These are phyloP conservation scores for Ectropis crepuscularia DNA, from an alignment of 2,888 invertebrate genomes.

Conservation along the genomic window DNA sequence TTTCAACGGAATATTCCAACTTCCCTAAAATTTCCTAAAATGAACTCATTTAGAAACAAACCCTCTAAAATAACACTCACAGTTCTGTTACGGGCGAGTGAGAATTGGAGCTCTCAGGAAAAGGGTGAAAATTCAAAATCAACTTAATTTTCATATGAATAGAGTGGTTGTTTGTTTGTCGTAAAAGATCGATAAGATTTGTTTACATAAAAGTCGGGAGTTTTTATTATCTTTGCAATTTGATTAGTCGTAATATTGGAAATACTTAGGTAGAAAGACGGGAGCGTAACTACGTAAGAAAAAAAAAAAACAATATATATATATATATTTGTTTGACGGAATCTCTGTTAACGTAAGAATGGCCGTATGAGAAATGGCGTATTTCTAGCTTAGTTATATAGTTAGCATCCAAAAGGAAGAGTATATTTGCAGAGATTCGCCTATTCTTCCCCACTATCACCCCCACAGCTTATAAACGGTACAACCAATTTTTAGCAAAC, in stretches of 20 bases:
- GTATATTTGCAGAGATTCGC: too few relatives aligned
- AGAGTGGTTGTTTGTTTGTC: constrained; percentile 10
- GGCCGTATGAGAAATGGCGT: too few relatives aligned
- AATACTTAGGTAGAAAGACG: not conserved
- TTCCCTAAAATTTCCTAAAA: constrained; percentile 19
- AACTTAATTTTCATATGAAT: not conserved
- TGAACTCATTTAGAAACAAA: constrained; percentile 18
- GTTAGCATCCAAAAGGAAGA: too few relatives aligned
- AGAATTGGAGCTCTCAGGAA: constrained; percentile 24
- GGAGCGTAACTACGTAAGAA: too few relatives aligned
- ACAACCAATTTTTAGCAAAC: too few relatives aligned
- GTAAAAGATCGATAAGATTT: not conserved
- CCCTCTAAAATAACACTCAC: constrained; percentile 28
- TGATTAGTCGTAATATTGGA: too few relatives aligned
- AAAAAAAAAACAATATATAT: too few relatives aligned
- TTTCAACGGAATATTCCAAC: constrained; percentile 17
- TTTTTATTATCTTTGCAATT: not conserved
- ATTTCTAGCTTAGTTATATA: too few relatives aligned
- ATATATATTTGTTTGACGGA: too few relatives aligned
- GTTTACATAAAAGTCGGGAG: not conserved
- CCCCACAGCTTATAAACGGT: too few relatives aligned
- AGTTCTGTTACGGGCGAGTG: constrained; percentile 23
- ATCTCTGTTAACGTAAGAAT: too few relatives aligned
- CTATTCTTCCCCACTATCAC: too few relatives aligned
- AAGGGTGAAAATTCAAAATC: constrained; percentile 21